Evolutionary conservation across 2,113 vertebrate species (phyloP).

Genomic region (Galemys pyrenaicus): DNA sequence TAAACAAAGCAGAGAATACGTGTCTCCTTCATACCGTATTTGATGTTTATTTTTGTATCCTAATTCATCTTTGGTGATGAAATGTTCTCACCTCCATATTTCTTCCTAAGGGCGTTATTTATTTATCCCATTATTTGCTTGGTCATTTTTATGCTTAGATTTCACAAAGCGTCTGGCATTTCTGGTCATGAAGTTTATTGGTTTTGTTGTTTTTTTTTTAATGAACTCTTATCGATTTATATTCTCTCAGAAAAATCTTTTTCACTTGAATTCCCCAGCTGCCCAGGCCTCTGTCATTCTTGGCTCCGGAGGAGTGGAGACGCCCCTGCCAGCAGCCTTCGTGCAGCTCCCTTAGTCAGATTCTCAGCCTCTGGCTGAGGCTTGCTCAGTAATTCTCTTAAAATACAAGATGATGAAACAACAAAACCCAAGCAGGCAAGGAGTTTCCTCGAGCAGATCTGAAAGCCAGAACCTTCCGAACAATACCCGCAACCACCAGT

Average conservation of each 20-base stretch:
- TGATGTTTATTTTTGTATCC: neutral
- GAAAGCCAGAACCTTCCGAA: neutral
- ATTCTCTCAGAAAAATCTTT: neutral
- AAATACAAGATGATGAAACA: conserved; percentile 27
- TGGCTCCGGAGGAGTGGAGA: neutral
- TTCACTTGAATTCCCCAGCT: conserved; percentile 1
- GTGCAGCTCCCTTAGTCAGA: neutral
- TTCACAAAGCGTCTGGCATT: neutral
- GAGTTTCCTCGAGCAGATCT: neutral
- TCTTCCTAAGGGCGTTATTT: neutral
- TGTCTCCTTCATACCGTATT: neutral
- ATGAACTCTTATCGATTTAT: neutral
- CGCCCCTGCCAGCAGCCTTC: neutral
- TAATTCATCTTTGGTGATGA: neutral
- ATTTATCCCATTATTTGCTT: neutral
- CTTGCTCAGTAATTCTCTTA: conserved; percentile 38
- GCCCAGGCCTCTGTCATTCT: neutral
- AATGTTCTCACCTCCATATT: neutral
- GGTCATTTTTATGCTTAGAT: neutral
- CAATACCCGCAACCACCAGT: neutral
- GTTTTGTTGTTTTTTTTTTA: neutral
- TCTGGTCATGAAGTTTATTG: neutral
- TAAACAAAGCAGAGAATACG: neutral
- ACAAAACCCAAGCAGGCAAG: neutral
- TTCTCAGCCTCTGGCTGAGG: conserved; percentile 10